Evolutionary conservation across 2,113 vertebrate genomes (phyloP), one percentile per base, ranked within the genome.

Genomic region (Limanda limanda): DNA sequence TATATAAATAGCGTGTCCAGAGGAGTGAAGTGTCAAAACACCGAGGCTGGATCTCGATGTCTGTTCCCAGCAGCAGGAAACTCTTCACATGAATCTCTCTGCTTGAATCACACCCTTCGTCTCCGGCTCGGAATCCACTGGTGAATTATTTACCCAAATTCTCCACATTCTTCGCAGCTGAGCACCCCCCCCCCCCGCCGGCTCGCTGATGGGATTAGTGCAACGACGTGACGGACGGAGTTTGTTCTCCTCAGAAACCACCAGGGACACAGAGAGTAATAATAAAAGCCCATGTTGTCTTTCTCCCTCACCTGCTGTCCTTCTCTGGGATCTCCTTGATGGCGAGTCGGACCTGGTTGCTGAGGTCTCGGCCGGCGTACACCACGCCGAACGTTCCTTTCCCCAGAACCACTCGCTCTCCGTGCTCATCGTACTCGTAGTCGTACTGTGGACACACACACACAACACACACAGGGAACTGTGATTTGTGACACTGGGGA

Each of bases 271-370:
- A 11, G 12, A 56, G 31, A 47, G 15, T 47, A 5, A 17, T 47
- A 47, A 47, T 47, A 15, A 47, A 47, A 12, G 1, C 11, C 35
- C 7, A 8, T 37, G 35, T n/a, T n/a, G 11, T 23, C 21, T 24
- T 9, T 15, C 6, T 2, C 13, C 11, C 86, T 89, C 86, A 99
- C 98, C 98, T 97, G 95, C 96, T 97, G 76, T 99, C 98, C 92
- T 97, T 95, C 90, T 99, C 98, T 4, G 98, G 98, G 48, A 99
- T 98, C 91, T 99, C 98, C 84, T 99, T 99, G 88, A 99, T 98
- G 82, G 98, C 98, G 77, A 99, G 96, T 65, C 98, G 95, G 87
- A 99, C 98, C 93, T 99, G 98, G 93, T 99, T 99, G 94, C 97
- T 99, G 77, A 99, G 91, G 92, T 99, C 98, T 65, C 98, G 95